Conservation (phyloP, 2,113 vertebrate genomes). For the Semicossyphus pulcher region DNA sequence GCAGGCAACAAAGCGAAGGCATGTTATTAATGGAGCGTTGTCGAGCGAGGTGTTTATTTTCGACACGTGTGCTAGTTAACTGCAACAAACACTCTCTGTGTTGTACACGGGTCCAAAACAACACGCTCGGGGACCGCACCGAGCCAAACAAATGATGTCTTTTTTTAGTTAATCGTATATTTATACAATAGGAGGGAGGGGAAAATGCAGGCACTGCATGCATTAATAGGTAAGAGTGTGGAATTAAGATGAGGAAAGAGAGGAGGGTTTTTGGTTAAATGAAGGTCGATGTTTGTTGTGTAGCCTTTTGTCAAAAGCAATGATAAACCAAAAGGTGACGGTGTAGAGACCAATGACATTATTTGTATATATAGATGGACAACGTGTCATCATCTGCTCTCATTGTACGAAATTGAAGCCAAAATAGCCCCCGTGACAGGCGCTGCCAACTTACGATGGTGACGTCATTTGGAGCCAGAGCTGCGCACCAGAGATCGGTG, state of each 20-base stretch:
- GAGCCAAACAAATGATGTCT: constrained; percentile 71
- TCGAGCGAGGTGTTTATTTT: constrained; percentile 80
- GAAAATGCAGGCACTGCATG: not conserved
- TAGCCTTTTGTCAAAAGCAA: not conserved
- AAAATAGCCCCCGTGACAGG: too few species aligned
- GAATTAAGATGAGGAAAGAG: constrained; percentile 46
- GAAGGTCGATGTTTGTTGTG: not conserved
- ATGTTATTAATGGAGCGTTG: constrained; percentile 80
- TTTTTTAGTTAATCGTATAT: constrained; percentile 77
- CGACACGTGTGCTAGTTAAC: constrained; percentile 82
- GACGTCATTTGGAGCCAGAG: too few species aligned
- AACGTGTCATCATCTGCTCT: too few species aligned
- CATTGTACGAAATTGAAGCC: too few species aligned
- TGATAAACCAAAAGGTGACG: not conserved
- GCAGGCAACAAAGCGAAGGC: constrained; percentile 67
- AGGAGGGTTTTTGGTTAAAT: not conserved
- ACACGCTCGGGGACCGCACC: constrained; percentile 67
- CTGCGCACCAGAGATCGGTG: too few species aligned
- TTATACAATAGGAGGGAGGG: constrained; percentile 56
- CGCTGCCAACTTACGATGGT: too few species aligned
- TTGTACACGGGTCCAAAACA: constrained; percentile 68
- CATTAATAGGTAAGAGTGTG: constrained; percentile 50
- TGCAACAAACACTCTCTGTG: constrained; percentile 77
- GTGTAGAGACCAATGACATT: not conserved
- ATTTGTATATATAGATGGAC: too few species aligned